These are phyloP conservation scores for Camptogramma bilineatum DNA, from an alignment of 2,888 invertebrate genomes.

Conservation along the genomic window DNA sequence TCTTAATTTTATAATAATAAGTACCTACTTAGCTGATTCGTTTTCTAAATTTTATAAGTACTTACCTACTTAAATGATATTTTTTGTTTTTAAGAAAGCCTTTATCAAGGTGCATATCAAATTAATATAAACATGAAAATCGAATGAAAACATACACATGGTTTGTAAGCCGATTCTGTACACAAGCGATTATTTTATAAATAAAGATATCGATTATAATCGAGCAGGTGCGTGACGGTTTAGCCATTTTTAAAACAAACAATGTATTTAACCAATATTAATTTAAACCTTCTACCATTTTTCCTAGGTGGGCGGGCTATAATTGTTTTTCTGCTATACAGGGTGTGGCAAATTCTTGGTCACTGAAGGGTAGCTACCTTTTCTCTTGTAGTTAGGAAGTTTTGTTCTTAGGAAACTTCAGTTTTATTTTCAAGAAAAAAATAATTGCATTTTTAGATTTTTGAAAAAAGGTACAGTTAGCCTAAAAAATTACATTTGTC, in stretches of 20 bases:
- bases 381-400: too few relatives aligned
- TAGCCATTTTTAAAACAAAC: conserved; percentile 37
- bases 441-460: too few relatives aligned
- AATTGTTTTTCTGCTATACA: too few relatives aligned
- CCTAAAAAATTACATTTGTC: too few relatives aligned
- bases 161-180: conserved; percentile 31
- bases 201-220: conserved; percentile 38
- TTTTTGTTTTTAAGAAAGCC: background rate
- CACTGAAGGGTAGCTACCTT: too few relatives aligned
- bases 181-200: conserved; percentile 41
- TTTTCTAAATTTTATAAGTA: too few relatives aligned
- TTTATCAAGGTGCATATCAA: conserved; percentile 43
- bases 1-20: too few relatives aligned
- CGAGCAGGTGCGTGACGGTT: conserved; percentile 36
- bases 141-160: conserved; percentile 68
- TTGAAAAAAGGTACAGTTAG: too few relatives aligned
- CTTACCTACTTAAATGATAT: background rate
- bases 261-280: too few relatives aligned
- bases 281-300: background rate
- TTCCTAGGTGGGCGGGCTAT: conserved; percentile 1
- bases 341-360: too few relatives aligned
- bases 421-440: too few relatives aligned
- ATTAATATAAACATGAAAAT: conserved; percentile 75
- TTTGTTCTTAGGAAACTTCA: too few relatives aligned
- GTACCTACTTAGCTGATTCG: background rate